These are phyloP conservation scores for Aleiodes testaceus DNA, from an alignment of 2,888 invertebrate species.

Conservation along the genomic window DNA sequence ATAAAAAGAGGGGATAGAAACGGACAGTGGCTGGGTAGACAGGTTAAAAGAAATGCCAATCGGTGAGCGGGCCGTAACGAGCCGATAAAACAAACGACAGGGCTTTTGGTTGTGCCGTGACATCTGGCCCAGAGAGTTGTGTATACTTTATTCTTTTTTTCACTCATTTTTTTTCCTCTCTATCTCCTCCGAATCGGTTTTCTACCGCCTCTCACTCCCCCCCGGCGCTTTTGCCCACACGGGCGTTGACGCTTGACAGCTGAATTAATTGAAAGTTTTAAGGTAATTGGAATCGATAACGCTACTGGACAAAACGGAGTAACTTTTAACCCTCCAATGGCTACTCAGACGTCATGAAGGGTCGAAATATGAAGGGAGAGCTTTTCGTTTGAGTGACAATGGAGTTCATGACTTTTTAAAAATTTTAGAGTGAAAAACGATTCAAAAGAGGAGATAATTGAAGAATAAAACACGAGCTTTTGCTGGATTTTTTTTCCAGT, in stretches of 20 bases:
- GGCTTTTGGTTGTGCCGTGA: slow-evolving; percentile 58
- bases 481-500: too few species aligned
- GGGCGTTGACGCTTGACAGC: slow-evolving; percentile 57
- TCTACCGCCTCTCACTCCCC: not conserved
- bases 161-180: not conserved
- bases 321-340: slow-evolving; percentile 18
- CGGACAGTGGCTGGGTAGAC: slow-evolving; percentile 45
- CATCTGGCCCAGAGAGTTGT: slow-evolving; percentile 54
- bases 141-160: slow-evolving; percentile 9
- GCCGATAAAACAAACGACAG: slow-evolving; percentile 63
- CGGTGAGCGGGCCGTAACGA: slow-evolving; percentile 65
- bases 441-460: too few species aligned
- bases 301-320: slow-evolving; percentile 39
- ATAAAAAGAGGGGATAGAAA: slow-evolving; percentile 40
- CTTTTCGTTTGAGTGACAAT: not conserved
- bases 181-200: slow-evolving; percentile 7
- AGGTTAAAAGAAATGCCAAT: slow-evolving; percentile 63
- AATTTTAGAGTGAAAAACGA: too few species aligned
- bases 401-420: not conserved
- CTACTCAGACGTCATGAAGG: slow-evolving; percentile 28
- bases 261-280: slow-evolving; percentile 67
- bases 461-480: too few species aligned
- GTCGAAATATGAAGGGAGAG: slow-evolving; percentile 14
- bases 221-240: slow-evolving; percentile 13
- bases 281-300: slow-evolving; percentile 65